Evolutionary conservation across 2,888 invertebrate species (phyloP), one percentile per base, ranked within the genome.

Genomic region (Congeria kusceri): DNA sequence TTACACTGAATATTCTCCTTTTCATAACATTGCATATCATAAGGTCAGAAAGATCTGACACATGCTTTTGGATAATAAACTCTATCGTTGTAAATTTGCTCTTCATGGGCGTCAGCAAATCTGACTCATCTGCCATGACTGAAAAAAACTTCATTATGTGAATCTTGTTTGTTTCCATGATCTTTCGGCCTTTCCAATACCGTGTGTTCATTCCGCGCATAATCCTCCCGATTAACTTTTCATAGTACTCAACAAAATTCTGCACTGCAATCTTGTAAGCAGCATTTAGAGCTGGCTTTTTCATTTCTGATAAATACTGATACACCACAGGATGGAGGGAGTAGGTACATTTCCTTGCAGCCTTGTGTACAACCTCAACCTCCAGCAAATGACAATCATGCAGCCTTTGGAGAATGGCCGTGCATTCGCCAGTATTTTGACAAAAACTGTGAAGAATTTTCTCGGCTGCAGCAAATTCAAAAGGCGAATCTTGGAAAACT

Each of bases 261-360:
- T 58, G 65, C 4, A 58, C 29, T 13, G 83, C 79, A 39, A 56
- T 27, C 20, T 29, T 25, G 25, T 65, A 67, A 20, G 44, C 44
- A 3, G 29, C 23, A 20, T 58, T 3, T 3, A 80, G 27, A 1
- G 56, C 44, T 11, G 57, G 47, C n/a, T 57, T 69, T 28, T 68
- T 77, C 69, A 69, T 62, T 68, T 83, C 83, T 1, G 69, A 47
- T 23, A 80, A 13, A 49, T 69, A 83, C 1, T 73, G 62, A 53
- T 66, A 76, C 0, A 80, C 83, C n/a, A 83, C 47, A 11, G 83
- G 80, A 44, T 83, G 83, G 2, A 83, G 69, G n/a, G 72, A 72
- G 61, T 64, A 77, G 4, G 28, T 20, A 13, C 47, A 28, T 39
- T 69, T 69, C 11, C 39, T 39, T 9, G 49, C 23, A 18, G 3